A percentile compares a stretch with the other conserved stretches of the same genome.
Evolutionary conservation across 2,113 vertebrate species (phyloP).

Genomic region (Callipepla californica): DNA sequence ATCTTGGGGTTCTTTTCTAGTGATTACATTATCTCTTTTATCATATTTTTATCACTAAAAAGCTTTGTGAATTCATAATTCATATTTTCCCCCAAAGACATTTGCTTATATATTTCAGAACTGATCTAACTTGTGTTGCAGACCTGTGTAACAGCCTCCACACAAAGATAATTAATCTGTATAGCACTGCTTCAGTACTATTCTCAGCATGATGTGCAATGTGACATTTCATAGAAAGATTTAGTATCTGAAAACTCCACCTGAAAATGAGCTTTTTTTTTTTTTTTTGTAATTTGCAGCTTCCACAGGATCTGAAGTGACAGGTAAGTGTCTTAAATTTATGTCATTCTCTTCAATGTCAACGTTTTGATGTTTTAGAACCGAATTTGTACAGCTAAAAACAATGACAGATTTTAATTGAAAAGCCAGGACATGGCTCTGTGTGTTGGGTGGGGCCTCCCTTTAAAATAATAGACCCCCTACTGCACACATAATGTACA

Average conservation of each 20-base stretch:
- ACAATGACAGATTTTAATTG: not conserved
- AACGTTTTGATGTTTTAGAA: not conserved
- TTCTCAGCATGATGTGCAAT: not conserved
- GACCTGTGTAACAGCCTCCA: not conserved
- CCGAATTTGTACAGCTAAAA: not conserved
- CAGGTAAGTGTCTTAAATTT: not conserved
- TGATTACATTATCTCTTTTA: not conserved
- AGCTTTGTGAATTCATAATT: not conserved
- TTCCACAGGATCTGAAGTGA: not conserved
- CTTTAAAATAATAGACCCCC: not conserved
- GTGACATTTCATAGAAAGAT: not conserved
- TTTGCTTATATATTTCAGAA: not conserved
- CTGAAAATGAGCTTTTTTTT: not conserved
- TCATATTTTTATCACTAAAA: not conserved
- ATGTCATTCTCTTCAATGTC: not conserved
- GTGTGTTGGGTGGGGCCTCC: not conserved
- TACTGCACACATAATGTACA: not conserved
- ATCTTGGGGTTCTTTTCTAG: not conserved
- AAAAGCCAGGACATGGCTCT: not conserved
- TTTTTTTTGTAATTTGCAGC: not conserved
- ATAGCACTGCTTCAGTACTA: not conserved
- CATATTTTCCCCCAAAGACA: accelerated
- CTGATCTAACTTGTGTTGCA: not conserved
- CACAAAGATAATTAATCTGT: not conserved
- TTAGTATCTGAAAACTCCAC: not conserved